Evolutionary conservation across 2,113 vertebrate species (phyloP).

Genomic region (Xenopus laevis): DNA sequence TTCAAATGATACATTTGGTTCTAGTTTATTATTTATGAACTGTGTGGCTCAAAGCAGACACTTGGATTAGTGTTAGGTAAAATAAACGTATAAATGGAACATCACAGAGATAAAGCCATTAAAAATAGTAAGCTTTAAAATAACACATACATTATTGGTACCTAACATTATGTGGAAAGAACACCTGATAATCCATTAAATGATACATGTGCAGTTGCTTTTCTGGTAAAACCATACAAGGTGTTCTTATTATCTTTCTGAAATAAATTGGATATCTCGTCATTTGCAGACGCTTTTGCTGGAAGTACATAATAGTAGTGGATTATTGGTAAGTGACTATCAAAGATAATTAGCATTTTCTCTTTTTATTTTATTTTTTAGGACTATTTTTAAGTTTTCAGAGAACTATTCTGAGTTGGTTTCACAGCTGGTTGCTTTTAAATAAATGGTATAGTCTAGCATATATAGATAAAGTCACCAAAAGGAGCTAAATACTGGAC

Average conservation of each 20-base stretch:
- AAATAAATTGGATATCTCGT: background rate
- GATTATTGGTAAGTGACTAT: background rate
- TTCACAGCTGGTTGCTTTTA: too few relatives aligned
- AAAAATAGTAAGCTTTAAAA: slow-evolving; percentile 53
- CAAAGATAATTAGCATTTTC: too few relatives aligned
- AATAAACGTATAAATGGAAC: slow-evolving; percentile 48
- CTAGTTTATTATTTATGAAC: slow-evolving; percentile 53
- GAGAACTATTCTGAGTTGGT: too few relatives aligned
- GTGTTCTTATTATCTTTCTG: slow-evolving; percentile 5
- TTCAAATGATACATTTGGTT: slow-evolving; percentile 44
- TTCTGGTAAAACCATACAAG: slow-evolving; percentile 21
- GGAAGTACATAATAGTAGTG: background rate
- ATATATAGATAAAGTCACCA: too few relatives aligned
- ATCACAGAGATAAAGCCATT: slow-evolving; percentile 52
- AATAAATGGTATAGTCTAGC: too few relatives aligned
- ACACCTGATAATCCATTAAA: slow-evolving; percentile 51
- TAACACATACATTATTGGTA: slow-evolving; percentile 50
- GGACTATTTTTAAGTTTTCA: too few relatives aligned
- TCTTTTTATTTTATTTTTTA: too few relatives aligned
- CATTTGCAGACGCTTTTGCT: background rate
- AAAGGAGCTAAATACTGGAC: too few relatives aligned
- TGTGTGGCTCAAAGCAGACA: slow-evolving; percentile 48
- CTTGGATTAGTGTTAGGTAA: slow-evolving; percentile 49
- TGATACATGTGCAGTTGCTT: slow-evolving; percentile 33
- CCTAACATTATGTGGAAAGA: slow-evolving; percentile 51